A percentile compares a stretch with the other conserved stretches of the same genome.
These are phyloP conservation scores for Willisornis vidua DNA, from an alignment of 2,113 vertebrate genomes.

Conservation along the genomic window DNA sequence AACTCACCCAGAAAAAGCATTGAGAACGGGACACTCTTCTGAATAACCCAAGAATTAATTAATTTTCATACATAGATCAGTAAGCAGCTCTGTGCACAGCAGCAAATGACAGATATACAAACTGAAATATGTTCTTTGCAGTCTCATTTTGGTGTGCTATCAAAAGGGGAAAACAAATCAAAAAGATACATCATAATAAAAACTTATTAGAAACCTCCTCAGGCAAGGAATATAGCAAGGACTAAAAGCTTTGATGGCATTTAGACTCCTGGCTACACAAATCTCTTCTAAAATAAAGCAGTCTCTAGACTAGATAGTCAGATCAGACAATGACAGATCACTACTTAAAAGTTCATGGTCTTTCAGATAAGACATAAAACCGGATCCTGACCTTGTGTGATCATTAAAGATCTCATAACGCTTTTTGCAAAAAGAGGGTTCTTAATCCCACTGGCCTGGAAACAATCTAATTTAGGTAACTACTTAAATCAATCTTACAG, in stretches of 20 bases:
- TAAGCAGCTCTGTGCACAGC: not conserved
- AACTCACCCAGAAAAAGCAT: not conserved
- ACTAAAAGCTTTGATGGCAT: slow-evolving; percentile 32
- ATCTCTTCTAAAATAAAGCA: slow-evolving; percentile 53
- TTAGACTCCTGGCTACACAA: slow-evolving; percentile 24
- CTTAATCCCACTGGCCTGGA: slow-evolving; percentile 49
- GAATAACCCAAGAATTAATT: not conserved
- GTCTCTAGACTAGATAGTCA: slow-evolving; percentile 1
- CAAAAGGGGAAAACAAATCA: not conserved
- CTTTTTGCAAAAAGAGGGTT: slow-evolving; percentile 6
- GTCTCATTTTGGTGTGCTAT: not conserved
- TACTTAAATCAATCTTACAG: slow-evolving; percentile 41
- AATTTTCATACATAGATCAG: not conserved
- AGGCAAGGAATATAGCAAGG: not conserved
- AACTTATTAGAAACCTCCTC: slow-evolving; percentile 38
- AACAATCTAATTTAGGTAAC: slow-evolving; percentile 53
- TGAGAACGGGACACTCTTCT: not conserved
- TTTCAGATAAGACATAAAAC: slow-evolving; percentile 64
- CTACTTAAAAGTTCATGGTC: slow-evolving; percentile 35
- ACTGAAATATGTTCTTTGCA: not conserved
- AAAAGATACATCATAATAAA: not conserved
- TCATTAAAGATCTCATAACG: slow-evolving; percentile 45
- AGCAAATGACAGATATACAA: not conserved
- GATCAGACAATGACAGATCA: slow-evolving; percentile 38
- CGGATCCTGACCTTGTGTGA: slow-evolving; percentile 3